Evolutionary conservation across 2,888 invertebrate species (phyloP), one percentile per base, ranked within the genome.

Genomic region (Epistrophe eligans): DNA sequence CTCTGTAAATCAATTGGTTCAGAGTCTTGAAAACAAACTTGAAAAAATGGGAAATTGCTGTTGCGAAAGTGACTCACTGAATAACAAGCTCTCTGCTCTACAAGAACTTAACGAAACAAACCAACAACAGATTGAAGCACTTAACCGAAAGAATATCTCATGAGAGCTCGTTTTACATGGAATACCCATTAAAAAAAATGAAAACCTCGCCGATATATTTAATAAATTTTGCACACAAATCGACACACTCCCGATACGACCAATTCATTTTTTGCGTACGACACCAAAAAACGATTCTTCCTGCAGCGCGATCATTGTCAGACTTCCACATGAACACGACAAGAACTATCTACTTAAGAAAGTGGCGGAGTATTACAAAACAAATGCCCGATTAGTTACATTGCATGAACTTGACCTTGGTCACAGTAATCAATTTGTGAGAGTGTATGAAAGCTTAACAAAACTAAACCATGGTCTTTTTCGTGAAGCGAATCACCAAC

Each of bases 401-500:
- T 13, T 66, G 10, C 13, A 48, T 43, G 24, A 66, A n/a, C 64
- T 66, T 32, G 48, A 32, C 0, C 9, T 58, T 58, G 7, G 6
- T 2, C 32, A 35, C 9, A 67, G 64, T 15, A 48, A 60, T 38
- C n/a, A 60, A 19, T 60, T 60, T 67, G 66, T 67, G 1, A 45
- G 35, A 48, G 66, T 66, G 13, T 28, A 50, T 35, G 50, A 67
- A 13, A 13, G 32, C 6, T 50, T 35, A 1, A 67, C 43, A 1
- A 35, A 67, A 50, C 17, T 15, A 57, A 64, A 45, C 19, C 64
- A 45, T 43, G 10, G 1, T 13, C 19, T 64, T 10, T 64, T 64
- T 24, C 15, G 64, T 1, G 40, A 45, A 15, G 64, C 64, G 15
- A 64, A 64, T 9, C n/a, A 40, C 13, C 45, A 43, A 52, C 32